Evolutionary conservation across 2,113 vertebrate genomes (phyloP), one percentile per base, ranked within the genome.

Genomic region (Nettapus auritus): DNA sequence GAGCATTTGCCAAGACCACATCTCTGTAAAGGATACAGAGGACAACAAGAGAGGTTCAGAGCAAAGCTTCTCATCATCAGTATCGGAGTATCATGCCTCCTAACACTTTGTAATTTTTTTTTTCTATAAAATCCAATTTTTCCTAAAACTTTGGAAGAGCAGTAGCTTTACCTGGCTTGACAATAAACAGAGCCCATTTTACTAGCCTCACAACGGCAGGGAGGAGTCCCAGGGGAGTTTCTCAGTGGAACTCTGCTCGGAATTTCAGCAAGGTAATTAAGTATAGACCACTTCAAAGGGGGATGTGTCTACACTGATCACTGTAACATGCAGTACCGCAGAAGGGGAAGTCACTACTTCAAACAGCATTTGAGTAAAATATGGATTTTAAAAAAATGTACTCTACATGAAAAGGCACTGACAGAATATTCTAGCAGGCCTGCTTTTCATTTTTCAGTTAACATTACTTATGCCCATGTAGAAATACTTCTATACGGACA

Each of bases 241-340:
- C 26, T 89, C 96, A 96, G 85, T 46, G 63, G 38, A 86, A 74
- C 77, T 90, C 85, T 91, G 92, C 92, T 85, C 87, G 96, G 97
- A 97, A 96, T 95, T 90, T 96, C 69, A 96, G 94, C 28, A 53
- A 55, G 62, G 48, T 78, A 97, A 94, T 96, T 93, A 96, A 95
- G 59, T 69, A 88, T 5, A 94, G 89, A 93, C 82, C 84, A 86
- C 93, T 94, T 79, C 93, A 91, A 96, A 97, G 90, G 13, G 50
- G 79, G 93, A 96, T 93, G 16, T 91, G 86, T 86, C 93, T 88
- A 22, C 38, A 86, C 91, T 40, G 76, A 96, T 95, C 93, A 93
- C 53, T 89, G 82, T 21, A 96, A 89, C 17, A 25, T 25, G 46
- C 17, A 76, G 3, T 52, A 57, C 3, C 74, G 52, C 36, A 91